A percentile compares a stretch with the other conserved stretches of the same genome.
Conservation (phyloP, 2,888 invertebrate species). For the Athalia cordata region DNA sequence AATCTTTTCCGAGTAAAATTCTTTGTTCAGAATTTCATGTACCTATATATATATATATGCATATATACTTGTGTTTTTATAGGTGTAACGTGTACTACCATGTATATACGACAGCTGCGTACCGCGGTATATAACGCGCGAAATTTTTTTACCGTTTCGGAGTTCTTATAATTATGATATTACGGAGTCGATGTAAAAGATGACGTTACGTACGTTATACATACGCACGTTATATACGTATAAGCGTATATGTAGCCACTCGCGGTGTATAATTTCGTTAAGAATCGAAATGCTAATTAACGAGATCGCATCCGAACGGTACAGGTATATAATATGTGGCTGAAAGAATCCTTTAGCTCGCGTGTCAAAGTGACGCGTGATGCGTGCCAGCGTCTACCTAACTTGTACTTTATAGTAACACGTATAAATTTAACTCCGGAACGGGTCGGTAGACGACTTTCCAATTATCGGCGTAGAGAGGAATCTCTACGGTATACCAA, state of each 20-base stretch:
- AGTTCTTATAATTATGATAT: too few relatives aligned
- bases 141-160: neutral
- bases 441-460: slow-evolving; percentile 19
- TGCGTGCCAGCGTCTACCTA: neutral
- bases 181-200: too few relatives aligned
- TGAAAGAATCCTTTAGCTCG: neutral
- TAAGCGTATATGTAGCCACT: too few relatives aligned
- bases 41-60: neutral
- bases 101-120: neutral
- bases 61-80: neutral
- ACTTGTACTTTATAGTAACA: neutral
- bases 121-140: too few relatives aligned
- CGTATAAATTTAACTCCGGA: slow-evolving; percentile 4
- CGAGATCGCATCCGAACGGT: slow-evolving; percentile 49
- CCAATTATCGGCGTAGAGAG: slow-evolving; percentile 36
- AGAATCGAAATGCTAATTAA: slow-evolving; percentile 68
- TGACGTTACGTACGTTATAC: too few relatives aligned
- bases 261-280: slow-evolving; percentile 50
- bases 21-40: slow-evolving; percentile 18
- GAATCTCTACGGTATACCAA: neutral
- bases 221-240: too few relatives aligned
- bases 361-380: slow-evolving; percentile 38
- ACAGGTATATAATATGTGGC: neutral
- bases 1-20: slow-evolving; percentile 37
- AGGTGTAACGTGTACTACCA: neutral